A percentile compares a stretch with the other conserved stretches of the same genome.
These are phyloP conservation scores for Pseudanteris insignis DNA, from an alignment of 2,888 invertebrate species.

Conservation along the genomic window DNA sequence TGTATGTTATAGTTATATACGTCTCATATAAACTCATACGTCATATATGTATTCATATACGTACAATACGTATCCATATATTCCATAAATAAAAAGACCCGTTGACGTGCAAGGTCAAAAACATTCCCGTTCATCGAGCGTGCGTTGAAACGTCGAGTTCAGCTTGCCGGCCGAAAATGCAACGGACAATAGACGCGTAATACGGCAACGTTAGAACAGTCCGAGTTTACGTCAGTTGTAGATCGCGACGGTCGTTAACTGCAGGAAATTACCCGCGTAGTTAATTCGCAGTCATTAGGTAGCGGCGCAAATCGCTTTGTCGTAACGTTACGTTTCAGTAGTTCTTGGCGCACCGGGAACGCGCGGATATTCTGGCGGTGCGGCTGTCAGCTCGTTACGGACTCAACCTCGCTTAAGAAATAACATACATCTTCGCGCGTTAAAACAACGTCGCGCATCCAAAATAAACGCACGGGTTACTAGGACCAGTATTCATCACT, in stretches of 20 bases:
- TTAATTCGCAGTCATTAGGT: constrained; percentile 51
- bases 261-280: constrained; percentile 51
- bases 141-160: too few relatives aligned
- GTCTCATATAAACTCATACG: too few relatives aligned
- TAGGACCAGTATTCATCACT: not conserved
- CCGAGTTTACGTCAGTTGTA: constrained; percentile 38
- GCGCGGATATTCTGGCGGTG: constrained; percentile 33
- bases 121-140: too few relatives aligned
- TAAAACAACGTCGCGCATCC: not conserved
- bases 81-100: too few relatives aligned
- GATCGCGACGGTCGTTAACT: constrained; percentile 44
- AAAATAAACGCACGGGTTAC: not conserved
- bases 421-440: constrained; percentile 15
- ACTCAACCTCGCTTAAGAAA: constrained; percentile 16
- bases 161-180: too few relatives aligned
- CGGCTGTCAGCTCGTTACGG: constrained; percentile 38
- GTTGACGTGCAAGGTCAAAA: too few relatives aligned
- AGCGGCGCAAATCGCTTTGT: constrained; percentile 46
- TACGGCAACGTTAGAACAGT: constrained; percentile 23
- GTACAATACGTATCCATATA: too few relatives aligned
- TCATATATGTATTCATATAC: too few relatives aligned
- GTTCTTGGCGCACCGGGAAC: constrained; percentile 16
- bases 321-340: constrained; percentile 41
- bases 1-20: too few relatives aligned
- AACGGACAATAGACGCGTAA: constrained; percentile 27